Evolutionary conservation across 2,888 invertebrate genomes (phyloP).

Genomic region (Synanthedon tipuliformis): DNA sequence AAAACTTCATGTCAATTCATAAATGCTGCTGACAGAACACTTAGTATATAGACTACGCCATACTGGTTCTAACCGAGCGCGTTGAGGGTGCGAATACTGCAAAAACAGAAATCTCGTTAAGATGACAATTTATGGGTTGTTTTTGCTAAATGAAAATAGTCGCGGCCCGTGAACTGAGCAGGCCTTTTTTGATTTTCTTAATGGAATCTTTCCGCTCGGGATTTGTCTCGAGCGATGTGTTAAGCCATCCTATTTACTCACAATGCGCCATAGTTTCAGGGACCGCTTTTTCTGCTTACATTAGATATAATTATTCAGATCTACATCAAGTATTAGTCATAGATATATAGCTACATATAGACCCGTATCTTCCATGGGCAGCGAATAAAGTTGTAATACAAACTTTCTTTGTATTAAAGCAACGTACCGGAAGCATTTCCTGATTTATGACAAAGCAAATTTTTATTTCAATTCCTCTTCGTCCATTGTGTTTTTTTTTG

Average conservation of each 20-base stretch:
- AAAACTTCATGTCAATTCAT: not conserved
- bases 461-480: constrained; percentile 63
- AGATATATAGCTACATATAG: constrained; percentile 9
- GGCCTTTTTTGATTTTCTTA: constrained; percentile 70
- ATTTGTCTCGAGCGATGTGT: constrained; percentile 59
- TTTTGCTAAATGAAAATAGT: constrained; percentile 72
- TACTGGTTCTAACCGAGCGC: constrained; percentile 42
- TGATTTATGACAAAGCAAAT: constrained; percentile 68
- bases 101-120: constrained; percentile 70
- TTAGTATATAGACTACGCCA: constrained; percentile 28
- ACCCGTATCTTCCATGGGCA: constrained; percentile 30
- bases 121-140: constrained; percentile 71
- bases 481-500: constrained; percentile 59
- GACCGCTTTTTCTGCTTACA: constrained; percentile 7
- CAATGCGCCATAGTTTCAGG: constrained; percentile 28
- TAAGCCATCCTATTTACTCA: constrained; percentile 48
- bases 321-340: not conserved
- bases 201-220: constrained; percentile 68
- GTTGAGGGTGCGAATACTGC: constrained; percentile 57
- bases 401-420: constrained; percentile 60
- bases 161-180: constrained; percentile 57
- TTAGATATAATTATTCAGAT: not conserved
- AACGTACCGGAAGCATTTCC: constrained; percentile 59
- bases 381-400: constrained; percentile 47
- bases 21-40: constrained; percentile 33